Percentiles rank a stretch among this genome's conserved stretches.
phyloP scores from a whole-genome alignment of 2,113 vertebrate species.

The Melanocharis versteri region DNA sequence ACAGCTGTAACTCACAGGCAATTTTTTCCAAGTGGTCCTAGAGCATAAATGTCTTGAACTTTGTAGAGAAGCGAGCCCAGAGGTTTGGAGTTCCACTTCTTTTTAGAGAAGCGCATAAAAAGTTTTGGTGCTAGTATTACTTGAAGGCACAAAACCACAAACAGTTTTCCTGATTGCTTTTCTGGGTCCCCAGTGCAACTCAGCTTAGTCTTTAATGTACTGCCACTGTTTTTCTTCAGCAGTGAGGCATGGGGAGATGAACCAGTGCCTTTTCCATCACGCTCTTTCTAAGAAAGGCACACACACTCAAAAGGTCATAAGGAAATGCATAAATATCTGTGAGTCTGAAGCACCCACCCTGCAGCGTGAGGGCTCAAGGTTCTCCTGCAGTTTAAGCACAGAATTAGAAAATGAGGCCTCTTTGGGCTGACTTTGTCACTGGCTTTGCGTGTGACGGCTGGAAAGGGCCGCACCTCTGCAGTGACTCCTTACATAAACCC shows the following conservation, averaged over 20 bases:
- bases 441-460: neutral
- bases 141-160: neutral
- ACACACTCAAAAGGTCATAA: neutral
- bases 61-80: neutral
- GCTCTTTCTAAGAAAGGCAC: neutral
- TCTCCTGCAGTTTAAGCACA: neutral
- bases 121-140: neutral
- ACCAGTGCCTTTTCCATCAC: neutral
- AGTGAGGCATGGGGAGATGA: neutral
- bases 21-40: neutral
- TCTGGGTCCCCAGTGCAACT: neutral
- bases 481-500: neutral
- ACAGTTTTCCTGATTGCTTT: neutral
- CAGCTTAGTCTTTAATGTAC: neutral
- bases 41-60: neutral
- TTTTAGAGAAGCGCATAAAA: neutral
- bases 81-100: neutral
- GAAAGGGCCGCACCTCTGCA: fast-evolving
- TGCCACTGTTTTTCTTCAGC: neutral
- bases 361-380: neutral
- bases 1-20: neutral
- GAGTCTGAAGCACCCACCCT: neutral
- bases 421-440: neutral
- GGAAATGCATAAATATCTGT: neutral
- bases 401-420: neutral